Evolutionary conservation across 2,888 invertebrate species (phyloP), one percentile per base, ranked within the genome.

Genomic region (Netelia fuscicornis): DNA sequence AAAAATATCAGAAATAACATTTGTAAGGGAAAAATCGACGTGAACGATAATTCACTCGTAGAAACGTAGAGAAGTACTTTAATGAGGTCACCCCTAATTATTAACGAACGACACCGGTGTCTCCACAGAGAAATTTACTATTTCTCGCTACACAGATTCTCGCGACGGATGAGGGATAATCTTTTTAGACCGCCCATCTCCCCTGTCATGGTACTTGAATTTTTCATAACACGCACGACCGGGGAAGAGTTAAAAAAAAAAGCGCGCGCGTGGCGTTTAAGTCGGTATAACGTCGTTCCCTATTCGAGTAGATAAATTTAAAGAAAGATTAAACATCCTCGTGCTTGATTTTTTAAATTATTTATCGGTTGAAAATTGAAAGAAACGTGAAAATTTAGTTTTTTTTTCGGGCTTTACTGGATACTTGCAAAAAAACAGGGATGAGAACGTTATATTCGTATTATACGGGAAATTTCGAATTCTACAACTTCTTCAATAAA

Each of bases 41-140:
- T 11, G 37, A 13, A 30, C 6, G 42, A 77, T 42, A 67, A 77
- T 77, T 58, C 77, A 58, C 11, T 25, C 17, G 44, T 54, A 60
- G 44, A 48, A 9, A 9, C 52, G 48, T 48, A 48, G 11, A 48
- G 13, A 48, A 13, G 48, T 0, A 48, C 48, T 48, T 10, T 78
- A 78, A 78, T 48, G 77, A 78, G 77, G 77, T 60, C 58, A 68
- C 68, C 58, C 11, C 58, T 6, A 78, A 78, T 78, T 62, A 78
- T 78, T 11, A 60, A 78, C 68, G 77, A 78, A 13, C 48, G 68
- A 70, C 68, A 60, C 77, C 48, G 13, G 2, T 13, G 13, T 48
- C 13, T 48, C 13, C 13, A 10, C 13, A 48, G 13, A 48, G 48
- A 48, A 13, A 48, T 5, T 3, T 48, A 48, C 10, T 13, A 48